Base-by-base conservation (phyloP, 2,113 vertebrate genomes). In the Genyomyrus donnyi region DNA sequence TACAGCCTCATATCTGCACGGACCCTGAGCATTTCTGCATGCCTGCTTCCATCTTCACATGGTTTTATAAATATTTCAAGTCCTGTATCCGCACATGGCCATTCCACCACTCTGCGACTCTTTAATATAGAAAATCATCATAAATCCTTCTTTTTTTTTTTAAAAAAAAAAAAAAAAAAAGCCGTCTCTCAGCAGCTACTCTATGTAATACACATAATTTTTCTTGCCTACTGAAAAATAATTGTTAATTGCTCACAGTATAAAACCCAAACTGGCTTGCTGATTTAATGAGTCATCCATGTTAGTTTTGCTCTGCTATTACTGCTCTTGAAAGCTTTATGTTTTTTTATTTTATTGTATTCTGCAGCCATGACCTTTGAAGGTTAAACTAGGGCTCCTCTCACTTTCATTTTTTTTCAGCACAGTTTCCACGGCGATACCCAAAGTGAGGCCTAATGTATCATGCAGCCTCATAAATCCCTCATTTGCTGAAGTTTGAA, bases 391-490 rank as follows among this genome's bases (percentile, higher is more conserved):
- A 49, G 1, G 52, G 11, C 84, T 35, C 53, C 50, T 45, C 85
- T 91, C 17, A 91, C 77, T 89, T 87, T 85, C 17, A 17, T 39
- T 85, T 70, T 70, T 31, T 70, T n/a, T 62, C 56, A 6, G 31
- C 39, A 42, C 42, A 86, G 70, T 56, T 90, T 90, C 85, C 53
- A 80, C 88, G 53, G 87, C 84, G 56, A 91, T 90, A 90, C 74
- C 27, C n/a, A 90, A 83, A 92, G 74, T 91, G 88, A 88, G 53
- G 89, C 91, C 80, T 90, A 24, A 90, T 35, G 5, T 39, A 45
- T 35, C 13, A 42, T 3, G 88, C 91, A 90, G 27, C 91, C 90
- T 42, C 19, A 80, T 92, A 89, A 92, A 87, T 88, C 89, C 46
- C 5, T 86, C 58, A 48, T 83, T 0, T 19, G 83, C 89, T 49